phyloP scores from a whole-genome alignment of 1,140 invertebrate species.

The Atta cephalotes region DNA sequence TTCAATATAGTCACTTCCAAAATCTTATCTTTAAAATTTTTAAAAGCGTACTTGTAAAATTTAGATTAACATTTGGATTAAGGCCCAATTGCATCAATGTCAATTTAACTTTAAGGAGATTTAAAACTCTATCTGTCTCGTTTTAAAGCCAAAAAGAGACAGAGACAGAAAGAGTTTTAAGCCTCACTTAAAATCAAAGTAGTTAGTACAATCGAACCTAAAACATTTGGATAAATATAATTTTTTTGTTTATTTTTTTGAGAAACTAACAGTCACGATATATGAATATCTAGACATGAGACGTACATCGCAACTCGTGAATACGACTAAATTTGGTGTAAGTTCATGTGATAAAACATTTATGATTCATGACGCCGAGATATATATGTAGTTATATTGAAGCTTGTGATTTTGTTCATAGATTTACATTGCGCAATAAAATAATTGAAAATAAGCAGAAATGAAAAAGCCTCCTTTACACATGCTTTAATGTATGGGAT shows the following conservation, averaged over 20 bases:
- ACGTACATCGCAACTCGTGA: not conserved
- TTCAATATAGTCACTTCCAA: no score
- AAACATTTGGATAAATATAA: not conserved
- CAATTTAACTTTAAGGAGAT: no score
- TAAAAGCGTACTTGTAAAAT: no score
- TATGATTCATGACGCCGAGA: constrained; percentile 27
- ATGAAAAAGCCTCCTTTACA: constrained; percentile 34
- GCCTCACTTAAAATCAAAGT: no score
- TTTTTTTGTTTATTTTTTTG: not conserved
- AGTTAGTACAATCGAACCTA: no score
- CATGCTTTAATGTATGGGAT: not conserved
- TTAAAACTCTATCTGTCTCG: no score
- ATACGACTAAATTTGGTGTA: not conserved
- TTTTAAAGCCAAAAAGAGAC: no score
- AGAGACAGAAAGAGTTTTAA: no score
- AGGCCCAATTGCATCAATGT: no score
- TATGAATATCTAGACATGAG: not conserved
- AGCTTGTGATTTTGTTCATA: constrained; percentile 2
- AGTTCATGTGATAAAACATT: constrained; percentile 4
- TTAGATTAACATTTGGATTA: no score
- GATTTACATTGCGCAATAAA: constrained; percentile 28
- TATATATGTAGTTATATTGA: not conserved
- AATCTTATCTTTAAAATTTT: no score
- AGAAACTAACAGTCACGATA: not conserved
- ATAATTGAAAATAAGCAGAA: constrained; percentile 21